phyloP scores from a whole-genome alignment of 2,888 invertebrate species.

The Andrena flavipes region DNA sequence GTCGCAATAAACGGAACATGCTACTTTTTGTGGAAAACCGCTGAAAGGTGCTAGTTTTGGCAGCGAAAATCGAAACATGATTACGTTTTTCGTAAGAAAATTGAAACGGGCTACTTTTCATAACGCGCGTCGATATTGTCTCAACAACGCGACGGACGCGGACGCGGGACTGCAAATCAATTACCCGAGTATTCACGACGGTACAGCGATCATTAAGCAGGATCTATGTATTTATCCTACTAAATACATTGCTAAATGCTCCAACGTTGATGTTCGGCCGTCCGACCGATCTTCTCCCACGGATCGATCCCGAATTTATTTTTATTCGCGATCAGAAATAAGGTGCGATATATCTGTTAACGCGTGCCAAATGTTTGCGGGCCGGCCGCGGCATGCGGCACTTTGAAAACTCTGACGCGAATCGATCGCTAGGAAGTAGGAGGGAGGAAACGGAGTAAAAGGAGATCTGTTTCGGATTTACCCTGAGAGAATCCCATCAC shows the following conservation, averaged over 20 bases:
- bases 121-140: too few species aligned
- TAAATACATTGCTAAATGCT: background rate
- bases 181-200: too few species aligned
- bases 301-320: slow-evolving; percentile 23
- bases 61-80: too few species aligned
- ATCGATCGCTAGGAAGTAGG: background rate
- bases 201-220: background rate
- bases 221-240: background rate
- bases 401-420: background rate
- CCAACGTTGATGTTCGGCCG: background rate
- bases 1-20: too few species aligned
- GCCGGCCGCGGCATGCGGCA: background rate
- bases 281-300: background rate
- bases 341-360: slow-evolving; percentile 17
- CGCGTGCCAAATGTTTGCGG: slow-evolving; percentile 31
- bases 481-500: slow-evolving; percentile 99
- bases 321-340: slow-evolving; percentile 26
- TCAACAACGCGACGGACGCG: background rate
- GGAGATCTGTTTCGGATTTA: slow-evolving; percentile 79
- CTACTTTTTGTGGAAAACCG: too few species aligned
- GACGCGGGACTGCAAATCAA: slow-evolving; percentile 1
- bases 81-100: too few species aligned
- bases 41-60: too few species aligned
- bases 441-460: background rate
- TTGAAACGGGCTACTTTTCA: too few species aligned